These are phyloP conservation scores for Sphecodes monilicornis DNA, from an alignment of 2,888 invertebrate genomes.

Conservation along the genomic window DNA sequence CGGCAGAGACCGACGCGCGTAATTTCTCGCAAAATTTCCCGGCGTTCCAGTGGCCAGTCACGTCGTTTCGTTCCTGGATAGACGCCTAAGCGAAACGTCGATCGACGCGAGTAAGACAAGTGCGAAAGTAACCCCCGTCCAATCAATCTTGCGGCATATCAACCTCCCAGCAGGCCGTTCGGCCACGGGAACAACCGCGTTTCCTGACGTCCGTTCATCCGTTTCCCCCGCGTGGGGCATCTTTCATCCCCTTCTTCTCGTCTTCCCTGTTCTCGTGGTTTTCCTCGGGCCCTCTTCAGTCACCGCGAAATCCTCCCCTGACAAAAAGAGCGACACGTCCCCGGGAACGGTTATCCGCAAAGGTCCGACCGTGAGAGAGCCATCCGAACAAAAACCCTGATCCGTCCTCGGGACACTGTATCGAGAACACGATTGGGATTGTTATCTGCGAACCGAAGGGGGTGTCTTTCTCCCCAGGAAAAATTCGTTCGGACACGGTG, in stretches of 20 bases:
- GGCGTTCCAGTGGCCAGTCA: slow-evolving; percentile 39
- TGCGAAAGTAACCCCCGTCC: slow-evolving; percentile 74
- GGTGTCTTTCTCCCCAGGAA: background rate
- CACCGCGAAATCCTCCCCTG: slow-evolving; percentile 55
- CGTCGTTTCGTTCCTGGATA: slow-evolving; percentile 42
- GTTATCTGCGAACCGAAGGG: slow-evolving; percentile 39
- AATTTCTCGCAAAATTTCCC: slow-evolving; percentile 48
- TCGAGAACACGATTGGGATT: slow-evolving; percentile 51
- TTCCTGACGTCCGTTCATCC: slow-evolving; percentile 45
- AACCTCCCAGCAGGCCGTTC: slow-evolving; percentile 32
- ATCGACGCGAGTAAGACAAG: slow-evolving; percentile 74
- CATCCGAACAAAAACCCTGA: slow-evolving; percentile 16
- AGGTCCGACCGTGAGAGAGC: background rate
- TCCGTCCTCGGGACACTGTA: slow-evolving; percentile 24
- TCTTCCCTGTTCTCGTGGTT: background rate
- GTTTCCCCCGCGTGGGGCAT: background rate
- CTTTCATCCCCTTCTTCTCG: slow-evolving; percentile 6
- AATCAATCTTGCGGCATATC: slow-evolving; percentile 73
- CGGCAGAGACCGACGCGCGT: background rate
- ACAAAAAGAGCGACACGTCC: slow-evolving; percentile 54
- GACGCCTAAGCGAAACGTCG: slow-evolving; percentile 70
- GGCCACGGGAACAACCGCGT: slow-evolving; percentile 32
- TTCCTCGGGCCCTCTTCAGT: slow-evolving; percentile 48
- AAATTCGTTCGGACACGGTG: background rate
- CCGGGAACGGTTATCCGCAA: slow-evolving; percentile 1